Conservation (phyloP, 2,888 invertebrate genomes). For the Lottia gigantea region DNA sequence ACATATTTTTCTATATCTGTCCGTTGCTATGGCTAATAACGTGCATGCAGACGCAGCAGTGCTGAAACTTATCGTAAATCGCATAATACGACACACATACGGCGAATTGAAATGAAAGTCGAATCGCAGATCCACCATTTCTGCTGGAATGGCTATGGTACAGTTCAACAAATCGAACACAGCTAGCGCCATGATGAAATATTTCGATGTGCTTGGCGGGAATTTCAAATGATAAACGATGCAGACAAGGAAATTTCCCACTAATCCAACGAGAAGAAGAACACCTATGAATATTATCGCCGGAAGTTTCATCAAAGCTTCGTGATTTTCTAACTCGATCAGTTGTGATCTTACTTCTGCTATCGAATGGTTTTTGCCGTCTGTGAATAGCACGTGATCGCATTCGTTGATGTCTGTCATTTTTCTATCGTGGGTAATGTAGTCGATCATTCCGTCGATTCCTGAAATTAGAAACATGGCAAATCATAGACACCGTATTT, state of each 20-base stretch:
- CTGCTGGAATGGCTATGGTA: constrained; percentile 34
- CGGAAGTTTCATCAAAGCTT: constrained; percentile 19
- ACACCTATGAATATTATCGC: constrained; percentile 20
- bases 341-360: constrained; percentile 14
- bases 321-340: constrained; percentile 14
- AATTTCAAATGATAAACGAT: constrained; percentile 17
- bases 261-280: constrained; percentile 15
- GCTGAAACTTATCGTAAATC: constrained; percentile 20
- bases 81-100: constrained; percentile 16
- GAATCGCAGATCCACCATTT: constrained; percentile 34
- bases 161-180: constrained; percentile 40
- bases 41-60: constrained; percentile 30
- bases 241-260: constrained; percentile 20
- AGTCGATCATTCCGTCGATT: too few relatives aligned
- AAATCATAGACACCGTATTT: too few relatives aligned
- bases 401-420: neutral
- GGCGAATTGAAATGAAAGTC: constrained; percentile 25
- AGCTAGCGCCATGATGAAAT: constrained; percentile 36
- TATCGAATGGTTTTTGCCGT: constrained; percentile 15
- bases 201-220: constrained; percentile 29
- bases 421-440: too few relatives aligned
- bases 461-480: too few relatives aligned
- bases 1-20: constrained; percentile 40
- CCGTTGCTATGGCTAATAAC: constrained; percentile 35
- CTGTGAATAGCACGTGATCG: constrained; percentile 15